Percentiles rank a stretch among this genome's conserved stretches.
Conservation (phyloP, 2,797 vertebrate species). For the Gymnoscopelus microlampas region DNA sequence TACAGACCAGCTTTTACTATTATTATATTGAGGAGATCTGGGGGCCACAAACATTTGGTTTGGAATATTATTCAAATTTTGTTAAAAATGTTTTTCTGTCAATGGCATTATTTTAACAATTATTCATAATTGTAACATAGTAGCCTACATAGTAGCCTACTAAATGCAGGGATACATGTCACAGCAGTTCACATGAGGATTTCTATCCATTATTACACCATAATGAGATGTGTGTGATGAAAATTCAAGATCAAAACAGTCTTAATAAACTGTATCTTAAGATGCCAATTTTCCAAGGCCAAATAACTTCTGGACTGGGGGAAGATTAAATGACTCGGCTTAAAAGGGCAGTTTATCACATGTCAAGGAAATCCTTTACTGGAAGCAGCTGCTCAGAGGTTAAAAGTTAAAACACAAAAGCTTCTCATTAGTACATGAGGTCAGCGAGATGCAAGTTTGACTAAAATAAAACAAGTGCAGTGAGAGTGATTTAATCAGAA, state of each 20-base stretch:
- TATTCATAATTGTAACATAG: too few relatives aligned
- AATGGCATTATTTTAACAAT: too few relatives aligned
- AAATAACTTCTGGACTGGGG: slow-evolving; percentile 16
- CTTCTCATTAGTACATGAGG: not conserved
- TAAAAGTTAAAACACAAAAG: not conserved
- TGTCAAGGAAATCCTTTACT: not conserved
- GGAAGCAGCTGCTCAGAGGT: slow-evolving; percentile 7
- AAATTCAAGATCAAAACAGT: not conserved
- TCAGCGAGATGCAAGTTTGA: not conserved
- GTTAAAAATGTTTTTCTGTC: too few relatives aligned
- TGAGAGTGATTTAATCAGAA: not conserved
- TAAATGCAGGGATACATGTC: too few relatives aligned
- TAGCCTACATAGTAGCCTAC: too few relatives aligned
- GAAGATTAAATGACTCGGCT: slow-evolving; percentile 12
- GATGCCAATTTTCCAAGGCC: slow-evolving; percentile 6
- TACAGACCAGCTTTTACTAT: too few relatives aligned
- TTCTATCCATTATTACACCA: not conserved
- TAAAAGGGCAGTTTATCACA: slow-evolving; percentile 11
- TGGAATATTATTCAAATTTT: too few relatives aligned
- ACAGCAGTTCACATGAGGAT: too few relatives aligned
- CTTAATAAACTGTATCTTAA: not conserved
- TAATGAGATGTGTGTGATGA: not conserved
- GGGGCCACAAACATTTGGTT: too few relatives aligned
- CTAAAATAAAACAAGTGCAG: not conserved
- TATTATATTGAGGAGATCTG: too few relatives aligned